Conservation (phyloP, 2,113 vertebrate genomes). For the Indri indri region DNA sequence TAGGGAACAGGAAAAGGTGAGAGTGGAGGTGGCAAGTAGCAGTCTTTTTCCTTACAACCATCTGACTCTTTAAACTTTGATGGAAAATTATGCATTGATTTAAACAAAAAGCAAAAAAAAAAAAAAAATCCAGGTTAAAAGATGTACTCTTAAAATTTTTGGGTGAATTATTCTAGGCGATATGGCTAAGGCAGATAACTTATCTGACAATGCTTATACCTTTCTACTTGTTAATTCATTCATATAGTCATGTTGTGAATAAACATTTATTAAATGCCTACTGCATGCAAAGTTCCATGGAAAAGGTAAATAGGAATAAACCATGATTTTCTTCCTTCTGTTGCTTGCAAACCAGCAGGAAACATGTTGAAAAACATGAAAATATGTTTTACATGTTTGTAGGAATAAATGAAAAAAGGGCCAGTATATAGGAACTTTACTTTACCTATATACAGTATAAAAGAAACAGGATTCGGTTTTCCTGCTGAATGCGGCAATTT, state of each 20-base stretch:
- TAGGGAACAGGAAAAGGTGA: not conserved
- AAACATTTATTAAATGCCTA: not conserved
- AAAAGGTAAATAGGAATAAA: not conserved
- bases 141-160: not conserved
- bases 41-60: not conserved
- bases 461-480: not conserved
- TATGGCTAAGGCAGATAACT: not conserved
- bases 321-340: not conserved
- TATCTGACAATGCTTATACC: not conserved
- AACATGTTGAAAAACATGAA: not conserved
- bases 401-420: not conserved
- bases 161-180: not conserved
- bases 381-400: not conserved
- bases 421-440: too few species aligned
- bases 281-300: not conserved
- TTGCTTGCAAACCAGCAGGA: not conserved
- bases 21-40: not conserved
- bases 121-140: not conserved
- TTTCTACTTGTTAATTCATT: not conserved
- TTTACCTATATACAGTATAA: too few species aligned
- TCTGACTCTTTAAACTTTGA: not conserved
- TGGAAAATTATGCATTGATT: not conserved
- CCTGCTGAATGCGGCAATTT: not conserved
- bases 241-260: not conserved
- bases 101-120: not conserved